These are phyloP conservation scores for Dicentrarchus labrax DNA, from an alignment of 2,113 vertebrate genomes.

Conservation along the genomic window DNA sequence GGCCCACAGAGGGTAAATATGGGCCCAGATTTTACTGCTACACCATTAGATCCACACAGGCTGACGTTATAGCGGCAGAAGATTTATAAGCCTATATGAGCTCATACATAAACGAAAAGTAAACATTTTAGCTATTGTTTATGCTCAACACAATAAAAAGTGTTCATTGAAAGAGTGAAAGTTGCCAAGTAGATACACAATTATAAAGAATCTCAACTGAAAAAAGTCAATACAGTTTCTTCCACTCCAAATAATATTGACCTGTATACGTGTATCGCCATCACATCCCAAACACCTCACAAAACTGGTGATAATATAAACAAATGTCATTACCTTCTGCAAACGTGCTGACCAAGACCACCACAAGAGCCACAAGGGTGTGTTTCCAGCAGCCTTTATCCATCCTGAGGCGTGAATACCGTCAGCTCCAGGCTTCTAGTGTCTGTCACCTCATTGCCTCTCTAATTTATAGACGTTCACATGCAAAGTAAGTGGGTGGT, in stretches of 20 bases:
- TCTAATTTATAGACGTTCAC: conserved; percentile 44
- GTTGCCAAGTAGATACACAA: background rate
- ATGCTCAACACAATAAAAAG: background rate
- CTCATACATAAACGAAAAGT: background rate
- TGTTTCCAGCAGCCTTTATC: conserved; percentile 32
- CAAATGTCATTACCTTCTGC: conserved; percentile 64
- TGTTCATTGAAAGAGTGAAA: background rate
- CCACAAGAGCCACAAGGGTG: conserved; percentile 41
- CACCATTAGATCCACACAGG: background rate
- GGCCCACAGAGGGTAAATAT: background rate
- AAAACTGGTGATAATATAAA: background rate
- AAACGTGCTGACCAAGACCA: conserved; percentile 24
- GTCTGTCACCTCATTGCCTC: background rate
- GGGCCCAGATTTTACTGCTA: background rate
- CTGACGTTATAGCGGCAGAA: background rate
- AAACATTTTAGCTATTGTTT: background rate
- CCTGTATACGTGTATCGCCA: background rate
- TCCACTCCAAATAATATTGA: background rate
- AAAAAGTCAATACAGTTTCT: background rate
- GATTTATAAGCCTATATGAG: background rate
- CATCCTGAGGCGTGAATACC: conserved; percentile 37
- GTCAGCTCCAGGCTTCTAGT: conserved; percentile 13
- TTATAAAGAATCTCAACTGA: background rate
- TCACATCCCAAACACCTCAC: background rate
- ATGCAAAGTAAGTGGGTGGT: conserved; percentile 17